phyloP scores from a whole-genome alignment of 2,113 vertebrate genomes.

The Cyprinodon variegatus region DNA sequence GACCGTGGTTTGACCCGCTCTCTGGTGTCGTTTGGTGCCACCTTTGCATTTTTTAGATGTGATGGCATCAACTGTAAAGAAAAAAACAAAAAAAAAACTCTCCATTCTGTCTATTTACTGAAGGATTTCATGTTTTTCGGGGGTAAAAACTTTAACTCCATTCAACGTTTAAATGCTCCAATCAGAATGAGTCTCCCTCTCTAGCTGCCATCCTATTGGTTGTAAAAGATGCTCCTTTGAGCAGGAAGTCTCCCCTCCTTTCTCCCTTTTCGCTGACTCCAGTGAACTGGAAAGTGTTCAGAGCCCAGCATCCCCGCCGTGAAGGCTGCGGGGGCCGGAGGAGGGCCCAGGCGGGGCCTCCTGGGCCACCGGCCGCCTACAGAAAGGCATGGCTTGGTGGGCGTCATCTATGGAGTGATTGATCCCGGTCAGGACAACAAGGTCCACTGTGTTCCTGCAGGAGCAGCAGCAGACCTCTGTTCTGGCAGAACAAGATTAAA shows the following conservation, averaged over 20 bases:
- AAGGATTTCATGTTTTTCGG: no score
- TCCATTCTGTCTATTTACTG: no score
- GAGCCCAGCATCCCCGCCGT: constrained; percentile 24
- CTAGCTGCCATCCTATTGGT: constrained; percentile 1
- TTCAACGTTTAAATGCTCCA: not conserved
- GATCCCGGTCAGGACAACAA: constrained; percentile 69
- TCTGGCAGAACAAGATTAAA: no score
- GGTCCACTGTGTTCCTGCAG: constrained; percentile 62
- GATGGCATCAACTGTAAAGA: no score
- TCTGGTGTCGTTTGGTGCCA: no score
- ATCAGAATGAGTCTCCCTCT: not conserved
- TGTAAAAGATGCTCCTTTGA: not conserved
- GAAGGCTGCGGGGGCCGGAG: constrained; percentile 60
- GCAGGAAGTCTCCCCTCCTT: constrained; percentile 11
- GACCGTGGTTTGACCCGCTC: no score
- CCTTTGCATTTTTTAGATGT: not conserved
- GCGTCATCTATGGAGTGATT: constrained; percentile 77
- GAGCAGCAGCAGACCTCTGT: not conserved
- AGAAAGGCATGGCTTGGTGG: constrained; percentile 62
- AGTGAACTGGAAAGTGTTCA: constrained; percentile 32
- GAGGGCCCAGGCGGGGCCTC: constrained; percentile 53
- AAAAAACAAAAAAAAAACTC: no score
- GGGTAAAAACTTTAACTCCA: not conserved
- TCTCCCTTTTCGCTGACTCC: constrained; percentile 13
- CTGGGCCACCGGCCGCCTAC: constrained; percentile 64